These are phyloP conservation scores for Leptarthrus brevirostris DNA, from an alignment of 2,888 invertebrate species.

Conservation along the genomic window DNA sequence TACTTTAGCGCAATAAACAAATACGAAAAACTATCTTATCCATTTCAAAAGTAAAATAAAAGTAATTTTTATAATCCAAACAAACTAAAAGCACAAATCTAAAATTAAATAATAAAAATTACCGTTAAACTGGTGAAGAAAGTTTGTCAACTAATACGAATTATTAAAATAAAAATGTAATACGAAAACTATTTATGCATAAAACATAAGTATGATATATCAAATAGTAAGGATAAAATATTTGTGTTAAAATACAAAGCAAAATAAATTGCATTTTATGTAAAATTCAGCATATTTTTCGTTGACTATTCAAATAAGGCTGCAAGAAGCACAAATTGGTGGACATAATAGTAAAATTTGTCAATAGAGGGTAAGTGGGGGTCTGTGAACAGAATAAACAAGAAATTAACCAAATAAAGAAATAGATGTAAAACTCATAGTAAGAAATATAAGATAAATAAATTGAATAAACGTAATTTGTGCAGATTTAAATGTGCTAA, in stretches of 20 bases:
- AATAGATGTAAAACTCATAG: constrained; percentile 15
- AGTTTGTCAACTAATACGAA: constrained; percentile 30
- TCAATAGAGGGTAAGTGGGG: background rate
- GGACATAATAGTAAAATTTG: constrained; percentile 24
- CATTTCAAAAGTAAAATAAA: constrained; percentile 2
- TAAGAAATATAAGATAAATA: constrained; percentile 20
- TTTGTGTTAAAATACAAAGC: background rate
- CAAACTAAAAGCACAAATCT: constrained; percentile 23
- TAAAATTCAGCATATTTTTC: background rate
- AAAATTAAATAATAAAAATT: constrained; percentile 22
- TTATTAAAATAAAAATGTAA: constrained; percentile 5
- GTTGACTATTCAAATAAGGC: constrained; percentile 23
- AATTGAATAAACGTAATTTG: constrained; percentile 26
- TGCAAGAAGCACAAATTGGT: constrained; percentile 43
- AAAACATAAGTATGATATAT: constrained; percentile 5
- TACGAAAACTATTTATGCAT: background rate
- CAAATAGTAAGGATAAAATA: background rate
- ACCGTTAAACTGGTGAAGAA: background rate
- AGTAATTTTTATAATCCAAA: constrained; percentile 25
- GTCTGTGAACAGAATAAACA: background rate
- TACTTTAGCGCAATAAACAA: constrained; percentile 20
- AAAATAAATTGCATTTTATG: background rate
- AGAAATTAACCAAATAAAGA: constrained; percentile 11
- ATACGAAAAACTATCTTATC: constrained; percentile 16
- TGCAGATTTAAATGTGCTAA: constrained; percentile 40